phyloP scores from a whole-genome alignment of 2,797 vertebrate genomes.

The Fundulus diaphanus region DNA sequence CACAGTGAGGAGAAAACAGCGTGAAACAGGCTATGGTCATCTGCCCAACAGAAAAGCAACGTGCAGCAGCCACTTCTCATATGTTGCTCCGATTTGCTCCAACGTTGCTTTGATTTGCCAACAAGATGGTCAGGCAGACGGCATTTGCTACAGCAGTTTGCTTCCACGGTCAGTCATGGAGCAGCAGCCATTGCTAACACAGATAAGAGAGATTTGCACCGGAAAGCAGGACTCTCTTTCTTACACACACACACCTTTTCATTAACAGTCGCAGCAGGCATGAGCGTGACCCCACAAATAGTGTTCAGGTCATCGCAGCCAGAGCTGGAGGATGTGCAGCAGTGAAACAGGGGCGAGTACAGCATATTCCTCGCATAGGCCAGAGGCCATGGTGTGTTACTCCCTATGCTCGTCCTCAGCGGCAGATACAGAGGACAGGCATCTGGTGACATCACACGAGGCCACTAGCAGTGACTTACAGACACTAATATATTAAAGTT shows the following conservation, averaged over 20 bases:
- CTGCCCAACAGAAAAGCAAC: conserved; percentile 40
- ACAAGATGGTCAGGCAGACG: conserved; percentile 49
- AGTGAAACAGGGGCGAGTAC: conserved; percentile 55
- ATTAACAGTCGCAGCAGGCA: conserved; percentile 38
- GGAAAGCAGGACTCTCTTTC: conserved; percentile 11
- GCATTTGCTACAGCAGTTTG: conserved; percentile 32
- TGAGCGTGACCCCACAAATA: conserved; percentile 55
- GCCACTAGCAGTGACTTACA: conserved; percentile 52
- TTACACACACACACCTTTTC: neutral
- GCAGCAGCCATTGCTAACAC: conserved; percentile 38
- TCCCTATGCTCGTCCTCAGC: conserved; percentile 49
- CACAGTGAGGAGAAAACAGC: conserved; percentile 54
- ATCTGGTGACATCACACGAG: conserved; percentile 65
- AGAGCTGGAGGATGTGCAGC: conserved; percentile 42
- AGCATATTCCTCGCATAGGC: conserved; percentile 60
- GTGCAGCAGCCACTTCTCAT: conserved; percentile 36
- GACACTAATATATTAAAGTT: conserved; percentile 76
- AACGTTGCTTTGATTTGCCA: conserved; percentile 53
- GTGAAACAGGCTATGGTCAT: conserved; percentile 47
- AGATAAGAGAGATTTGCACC: conserved; percentile 40
- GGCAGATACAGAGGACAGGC: conserved; percentile 46
- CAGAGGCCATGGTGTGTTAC: conserved; percentile 55
- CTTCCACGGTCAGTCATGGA: conserved; percentile 51
- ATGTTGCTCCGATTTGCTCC: conserved; percentile 57
- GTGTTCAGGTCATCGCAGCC: conserved; percentile 55